Evolutionary conservation across 2,113 vertebrate species (phyloP).

Genomic region (Scortum barcoo): DNA sequence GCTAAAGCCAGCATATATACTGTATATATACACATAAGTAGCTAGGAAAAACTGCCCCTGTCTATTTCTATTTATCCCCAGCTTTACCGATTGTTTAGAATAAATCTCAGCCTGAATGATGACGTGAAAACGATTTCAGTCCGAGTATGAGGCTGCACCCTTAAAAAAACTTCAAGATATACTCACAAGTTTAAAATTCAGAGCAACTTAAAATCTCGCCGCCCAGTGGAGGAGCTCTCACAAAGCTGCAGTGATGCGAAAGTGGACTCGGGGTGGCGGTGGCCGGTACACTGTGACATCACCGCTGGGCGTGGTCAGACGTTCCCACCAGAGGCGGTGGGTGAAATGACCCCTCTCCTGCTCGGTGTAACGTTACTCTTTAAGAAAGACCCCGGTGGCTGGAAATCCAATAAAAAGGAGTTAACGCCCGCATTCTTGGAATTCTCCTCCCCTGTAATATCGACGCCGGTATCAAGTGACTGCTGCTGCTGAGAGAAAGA

Average conservation of each 20-base stretch:
- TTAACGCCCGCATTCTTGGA: slow-evolving; percentile 65
- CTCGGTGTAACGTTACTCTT: slow-evolving; percentile 29
- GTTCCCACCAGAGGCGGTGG: not conserved
- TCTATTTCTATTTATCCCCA: too few relatives aligned
- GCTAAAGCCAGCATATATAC: too few relatives aligned
- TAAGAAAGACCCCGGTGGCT: slow-evolving; percentile 31
- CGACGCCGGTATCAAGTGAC: slow-evolving; percentile 63
- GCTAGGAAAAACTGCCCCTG: too few relatives aligned
- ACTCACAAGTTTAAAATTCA: too few relatives aligned
- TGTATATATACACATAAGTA: too few relatives aligned
- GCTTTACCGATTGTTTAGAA: too few relatives aligned
- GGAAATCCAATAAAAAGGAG: slow-evolving; percentile 66
- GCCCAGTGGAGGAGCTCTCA: not conserved
- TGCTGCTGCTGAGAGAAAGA: not conserved
- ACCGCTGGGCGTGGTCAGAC: not conserved
- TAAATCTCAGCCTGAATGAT: too few relatives aligned
- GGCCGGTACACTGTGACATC: not conserved
- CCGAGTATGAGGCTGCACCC: too few relatives aligned
- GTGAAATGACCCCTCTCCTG: slow-evolving; percentile 17
- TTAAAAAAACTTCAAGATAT: too few relatives aligned
- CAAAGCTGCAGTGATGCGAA: not conserved
- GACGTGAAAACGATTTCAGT: too few relatives aligned
- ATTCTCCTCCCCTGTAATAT: slow-evolving; percentile 50
- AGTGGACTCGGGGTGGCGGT: not conserved
- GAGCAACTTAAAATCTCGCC: not conserved